Evolutionary conservation across 2,797 vertebrate genomes (phyloP).

Genomic region (Malurus splendens): DNA sequence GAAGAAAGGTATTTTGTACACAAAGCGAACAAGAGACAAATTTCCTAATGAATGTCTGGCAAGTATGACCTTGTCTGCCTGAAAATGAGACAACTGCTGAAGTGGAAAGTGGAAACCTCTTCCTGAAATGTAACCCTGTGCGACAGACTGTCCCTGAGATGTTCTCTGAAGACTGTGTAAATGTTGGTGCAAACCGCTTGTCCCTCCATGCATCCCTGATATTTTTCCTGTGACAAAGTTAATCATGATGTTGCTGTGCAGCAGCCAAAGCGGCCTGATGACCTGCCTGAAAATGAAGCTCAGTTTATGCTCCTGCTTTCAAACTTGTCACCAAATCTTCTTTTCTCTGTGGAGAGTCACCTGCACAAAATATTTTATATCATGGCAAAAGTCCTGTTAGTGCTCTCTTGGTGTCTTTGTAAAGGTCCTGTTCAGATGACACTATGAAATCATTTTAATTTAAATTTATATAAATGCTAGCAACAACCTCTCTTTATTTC

Average conservation of each 20-base stretch:
- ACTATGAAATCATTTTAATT: neutral
- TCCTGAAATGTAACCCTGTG: neutral
- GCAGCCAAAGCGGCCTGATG: neutral
- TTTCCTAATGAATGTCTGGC: neutral
- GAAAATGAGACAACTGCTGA: neutral
- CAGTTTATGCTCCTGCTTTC: neutral
- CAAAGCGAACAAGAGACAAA: neutral
- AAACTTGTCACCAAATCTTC: neutral
- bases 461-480: neutral
- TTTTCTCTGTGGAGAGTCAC: neutral
- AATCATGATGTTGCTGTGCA: neutral
- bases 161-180: neutral
- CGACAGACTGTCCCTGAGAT: neutral
- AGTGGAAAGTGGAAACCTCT: neutral
- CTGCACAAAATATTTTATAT: neutral
- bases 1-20: neutral
- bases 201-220: neutral
- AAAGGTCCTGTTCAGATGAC: neutral
- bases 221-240: neutral
- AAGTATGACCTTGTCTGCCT: neutral
- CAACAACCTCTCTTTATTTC: neutral
- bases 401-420: neutral
- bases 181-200: neutral
- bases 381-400: neutral
- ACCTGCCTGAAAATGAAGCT: neutral